Conservation (phyloP, 2,888 invertebrate genomes). For the Aethes cnicana region DNA sequence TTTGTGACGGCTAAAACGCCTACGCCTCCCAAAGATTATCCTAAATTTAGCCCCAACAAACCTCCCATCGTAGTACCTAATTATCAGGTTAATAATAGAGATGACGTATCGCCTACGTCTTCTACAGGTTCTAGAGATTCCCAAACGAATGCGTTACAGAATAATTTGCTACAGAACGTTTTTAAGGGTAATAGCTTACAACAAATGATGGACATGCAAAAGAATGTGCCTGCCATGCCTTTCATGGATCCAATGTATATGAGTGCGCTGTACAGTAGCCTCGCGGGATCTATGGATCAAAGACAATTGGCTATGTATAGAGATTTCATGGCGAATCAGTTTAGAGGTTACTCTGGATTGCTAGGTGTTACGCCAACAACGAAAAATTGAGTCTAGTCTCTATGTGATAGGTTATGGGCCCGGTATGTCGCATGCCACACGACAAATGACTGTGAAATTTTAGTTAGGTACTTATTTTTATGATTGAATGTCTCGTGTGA, state of each 20-base stretch:
- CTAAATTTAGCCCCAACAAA: constrained; percentile 50
- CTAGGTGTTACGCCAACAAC: constrained; percentile 69
- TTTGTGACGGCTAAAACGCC: constrained; percentile 75
- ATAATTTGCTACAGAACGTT: constrained; percentile 41
- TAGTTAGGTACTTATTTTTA: too few species aligned
- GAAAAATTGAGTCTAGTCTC: constrained; percentile 61
- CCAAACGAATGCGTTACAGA: constrained; percentile 37
- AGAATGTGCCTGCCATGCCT: constrained; percentile 47
- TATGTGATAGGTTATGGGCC: constrained; percentile 31
- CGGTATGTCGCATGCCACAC: neutral
- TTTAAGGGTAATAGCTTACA: constrained; percentile 42
- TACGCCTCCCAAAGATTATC: constrained; percentile 61
- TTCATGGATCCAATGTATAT: constrained; percentile 69
- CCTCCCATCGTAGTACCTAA: constrained; percentile 59
- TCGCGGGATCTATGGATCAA: constrained; percentile 69
- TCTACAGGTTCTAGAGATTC: constrained; percentile 52
- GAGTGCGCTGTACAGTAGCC: constrained; percentile 62
- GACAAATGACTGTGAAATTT: too few species aligned
- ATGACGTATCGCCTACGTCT: constrained; percentile 56
- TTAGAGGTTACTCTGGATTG: constrained; percentile 60
- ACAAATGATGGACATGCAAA: constrained; percentile 51
- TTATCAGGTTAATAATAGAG: constrained; percentile 58
- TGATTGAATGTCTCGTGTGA: too few species aligned
- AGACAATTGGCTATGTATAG: constrained; percentile 69
- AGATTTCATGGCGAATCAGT: constrained; percentile 67